Evolutionary conservation across 2,113 vertebrate species (phyloP).

Genomic region (Sapayoa aenigma): DNA sequence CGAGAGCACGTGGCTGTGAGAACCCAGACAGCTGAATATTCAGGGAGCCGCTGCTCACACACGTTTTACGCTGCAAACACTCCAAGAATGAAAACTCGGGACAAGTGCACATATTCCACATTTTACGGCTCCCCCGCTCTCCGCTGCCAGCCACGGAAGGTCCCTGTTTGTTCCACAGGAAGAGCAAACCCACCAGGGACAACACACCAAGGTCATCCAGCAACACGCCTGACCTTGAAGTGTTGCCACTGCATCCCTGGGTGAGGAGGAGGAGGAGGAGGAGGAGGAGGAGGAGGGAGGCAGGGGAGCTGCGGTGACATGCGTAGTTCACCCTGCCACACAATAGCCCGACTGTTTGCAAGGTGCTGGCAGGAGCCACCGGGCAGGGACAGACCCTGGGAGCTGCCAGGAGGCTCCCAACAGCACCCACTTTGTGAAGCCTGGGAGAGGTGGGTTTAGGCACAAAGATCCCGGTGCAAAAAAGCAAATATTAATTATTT

Average conservation of each 20-base stretch:
- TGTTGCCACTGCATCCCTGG: background rate
- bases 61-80: background rate
- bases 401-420: background rate
- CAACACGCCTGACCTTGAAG: background rate
- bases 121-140: background rate
- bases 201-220: background rate
- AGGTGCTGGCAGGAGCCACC: background rate
- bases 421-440: background rate
- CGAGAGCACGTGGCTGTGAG: background rate
- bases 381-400: background rate
- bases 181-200: background rate
- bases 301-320: background rate
- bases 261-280: background rate
- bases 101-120: background rate
- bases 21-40: background rate
- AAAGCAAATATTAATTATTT: accelerated
- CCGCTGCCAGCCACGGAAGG: background rate
- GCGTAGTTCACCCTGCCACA: background rate
- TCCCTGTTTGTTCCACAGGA: background rate
- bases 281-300: background rate
- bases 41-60: background rate
- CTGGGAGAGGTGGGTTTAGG: background rate
- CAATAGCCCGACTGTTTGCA: background rate
- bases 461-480: background rate
- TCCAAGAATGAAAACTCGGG: background rate